These are phyloP conservation scores for Seriola rivoliana DNA, from an alignment of 2,113 vertebrate genomes.

Conservation along the genomic window DNA sequence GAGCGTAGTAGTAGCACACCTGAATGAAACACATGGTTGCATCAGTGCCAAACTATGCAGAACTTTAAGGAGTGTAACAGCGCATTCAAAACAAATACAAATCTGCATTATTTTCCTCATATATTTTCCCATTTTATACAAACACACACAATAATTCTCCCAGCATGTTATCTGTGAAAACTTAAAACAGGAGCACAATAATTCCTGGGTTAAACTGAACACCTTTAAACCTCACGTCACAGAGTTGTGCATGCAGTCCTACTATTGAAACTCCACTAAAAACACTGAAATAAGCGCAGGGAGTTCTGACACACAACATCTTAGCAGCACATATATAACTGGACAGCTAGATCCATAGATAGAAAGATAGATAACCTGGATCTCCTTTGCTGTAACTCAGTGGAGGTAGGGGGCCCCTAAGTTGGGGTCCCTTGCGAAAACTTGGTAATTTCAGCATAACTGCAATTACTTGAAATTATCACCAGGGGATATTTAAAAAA, in stretches of 20 bases:
- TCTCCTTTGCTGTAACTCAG: neutral
- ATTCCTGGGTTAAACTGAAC: too few relatives aligned
- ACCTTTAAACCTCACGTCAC: neutral
- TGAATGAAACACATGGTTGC: constrained; percentile 57
- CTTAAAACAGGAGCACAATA: too few relatives aligned
- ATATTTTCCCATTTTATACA: neutral
- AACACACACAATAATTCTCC: too few relatives aligned
- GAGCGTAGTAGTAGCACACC: constrained; percentile 35
- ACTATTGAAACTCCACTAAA: neutral
- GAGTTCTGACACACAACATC: neutral
- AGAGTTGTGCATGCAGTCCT: neutral
- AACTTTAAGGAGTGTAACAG: neutral
- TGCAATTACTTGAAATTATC: neutral
- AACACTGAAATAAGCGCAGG: neutral
- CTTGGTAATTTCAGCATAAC: neutral
- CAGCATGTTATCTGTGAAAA: neutral
- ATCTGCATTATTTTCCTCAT: too few relatives aligned
- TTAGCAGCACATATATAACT: too few relatives aligned
- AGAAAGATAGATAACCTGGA: neutral
- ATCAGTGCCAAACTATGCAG: constrained; percentile 44
- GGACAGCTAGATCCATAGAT: too few relatives aligned
- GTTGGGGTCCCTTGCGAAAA: neutral
- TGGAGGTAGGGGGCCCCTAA: neutral
- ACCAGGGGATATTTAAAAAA: neutral
- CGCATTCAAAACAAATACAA: neutral